These are phyloP conservation scores for Smittia aterrima DNA, from an alignment of 2,888 invertebrate species.

Conservation along the genomic window DNA sequence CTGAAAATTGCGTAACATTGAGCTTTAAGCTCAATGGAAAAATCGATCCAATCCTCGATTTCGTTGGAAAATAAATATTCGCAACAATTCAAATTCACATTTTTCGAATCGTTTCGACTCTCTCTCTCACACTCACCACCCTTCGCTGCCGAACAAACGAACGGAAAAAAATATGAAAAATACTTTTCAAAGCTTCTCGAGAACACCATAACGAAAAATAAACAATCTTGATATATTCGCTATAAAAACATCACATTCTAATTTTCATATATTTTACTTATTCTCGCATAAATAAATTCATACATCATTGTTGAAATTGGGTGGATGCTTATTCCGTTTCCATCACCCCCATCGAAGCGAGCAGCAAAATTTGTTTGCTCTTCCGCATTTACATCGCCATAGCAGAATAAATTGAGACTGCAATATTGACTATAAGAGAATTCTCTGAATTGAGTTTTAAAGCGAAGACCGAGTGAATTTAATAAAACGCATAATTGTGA, in stretches of 20 bases:
- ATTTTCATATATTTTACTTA: slow-evolving; percentile 32
- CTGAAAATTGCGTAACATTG: background rate
- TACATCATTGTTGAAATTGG: slow-evolving; percentile 30
- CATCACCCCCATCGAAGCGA: background rate
- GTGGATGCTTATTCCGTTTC: background rate
- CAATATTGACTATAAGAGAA: background rate
- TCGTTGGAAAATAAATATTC: no score
- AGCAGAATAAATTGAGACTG: slow-evolving; percentile 1
- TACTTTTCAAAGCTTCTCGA: background rate
- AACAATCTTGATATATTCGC: slow-evolving; percentile 41
- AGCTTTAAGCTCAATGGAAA: background rate
- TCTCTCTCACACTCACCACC: slow-evolving; percentile 1
- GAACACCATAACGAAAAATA: slow-evolving; percentile 33
- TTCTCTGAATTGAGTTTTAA: background rate
- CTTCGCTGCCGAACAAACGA: background rate
- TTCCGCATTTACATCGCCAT: background rate
- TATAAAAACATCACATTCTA: slow-evolving; percentile 34
- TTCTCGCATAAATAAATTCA: slow-evolving; percentile 28
- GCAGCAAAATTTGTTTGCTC: background rate
- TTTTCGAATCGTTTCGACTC: background rate
- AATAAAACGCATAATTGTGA: slow-evolving; percentile 12
- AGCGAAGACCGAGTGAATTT: background rate
- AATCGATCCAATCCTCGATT: no score
- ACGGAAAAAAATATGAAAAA: no score
- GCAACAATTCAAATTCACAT: slow-evolving; percentile 42